Evolutionary conservation across 2,888 invertebrate species (phyloP).

Genomic region (Latrodectus hesperus): DNA sequence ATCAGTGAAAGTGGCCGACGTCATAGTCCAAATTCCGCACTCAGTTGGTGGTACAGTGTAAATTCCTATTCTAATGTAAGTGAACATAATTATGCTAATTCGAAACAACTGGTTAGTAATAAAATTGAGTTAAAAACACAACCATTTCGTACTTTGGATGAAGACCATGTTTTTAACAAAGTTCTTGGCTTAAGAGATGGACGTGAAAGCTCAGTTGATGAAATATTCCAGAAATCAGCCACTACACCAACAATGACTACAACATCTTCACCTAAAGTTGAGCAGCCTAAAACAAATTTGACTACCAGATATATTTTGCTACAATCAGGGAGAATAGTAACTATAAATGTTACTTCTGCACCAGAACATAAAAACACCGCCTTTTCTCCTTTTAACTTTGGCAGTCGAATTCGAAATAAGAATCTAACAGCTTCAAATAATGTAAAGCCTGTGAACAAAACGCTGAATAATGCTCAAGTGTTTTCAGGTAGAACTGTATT

Average conservation of each 20-base stretch:
- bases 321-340: conserved; percentile 52
- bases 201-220: conserved; percentile 14
- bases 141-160: conserved; percentile 22
- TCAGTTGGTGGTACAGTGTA: conserved; percentile 42
- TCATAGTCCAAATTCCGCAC: conserved; percentile 35
- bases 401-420: conserved; percentile 36
- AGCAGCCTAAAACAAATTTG: conserved; percentile 40
- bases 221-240: conserved; percentile 22
- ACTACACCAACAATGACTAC: conserved; percentile 32
- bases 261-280: neutral
- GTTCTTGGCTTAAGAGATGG: conserved; percentile 19
- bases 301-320: conserved; percentile 61
- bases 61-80: conserved; percentile 25
- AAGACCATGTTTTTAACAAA: conserved; percentile 46
- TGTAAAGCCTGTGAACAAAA: neutral
- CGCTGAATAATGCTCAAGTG: neutral
- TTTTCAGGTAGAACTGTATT: neutral
- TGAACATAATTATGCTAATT: neutral
- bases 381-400: conserved; percentile 24
- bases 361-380: neutral
- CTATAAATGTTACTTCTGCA: conserved; percentile 54
- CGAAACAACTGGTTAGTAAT: neutral
- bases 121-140: neutral
- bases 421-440: neutral
- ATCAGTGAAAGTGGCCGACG: conserved; percentile 51